Percentiles rank a stretch among this genome's conserved stretches.
phyloP scores from a whole-genome alignment of 1,140 invertebrate genomes.

The Saccostrea cuccullata region DNA sequence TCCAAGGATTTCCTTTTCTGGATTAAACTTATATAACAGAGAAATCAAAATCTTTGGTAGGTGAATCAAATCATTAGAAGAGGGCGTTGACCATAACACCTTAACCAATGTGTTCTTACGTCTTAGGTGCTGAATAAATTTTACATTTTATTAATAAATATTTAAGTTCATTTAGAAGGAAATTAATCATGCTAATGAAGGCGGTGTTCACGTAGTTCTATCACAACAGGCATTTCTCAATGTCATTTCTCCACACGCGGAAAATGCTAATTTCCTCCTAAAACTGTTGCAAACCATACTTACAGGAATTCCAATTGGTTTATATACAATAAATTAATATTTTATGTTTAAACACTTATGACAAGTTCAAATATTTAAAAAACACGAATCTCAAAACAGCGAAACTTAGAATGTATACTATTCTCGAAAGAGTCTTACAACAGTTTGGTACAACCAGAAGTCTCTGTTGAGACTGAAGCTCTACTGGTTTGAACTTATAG shows the following conservation, averaged over 20 bases:
- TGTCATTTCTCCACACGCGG: background rate
- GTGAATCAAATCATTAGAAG: background rate
- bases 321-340: too few species aligned
- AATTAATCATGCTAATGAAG: conserved; percentile 29
- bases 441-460: too few species aligned
- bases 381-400: too few species aligned
- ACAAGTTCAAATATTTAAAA: too few species aligned
- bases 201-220: background rate
- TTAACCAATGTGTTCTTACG: background rate
- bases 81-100: background rate
- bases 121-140: conserved; percentile 22
- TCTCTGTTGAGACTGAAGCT: too few species aligned
- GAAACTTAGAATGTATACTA: too few species aligned
- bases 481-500: too few species aligned
- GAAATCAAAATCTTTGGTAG: too few species aligned
- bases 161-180: conserved; percentile 9
- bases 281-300: background rate
- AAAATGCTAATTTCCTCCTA: conserved; percentile 23
- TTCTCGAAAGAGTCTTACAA: too few species aligned
- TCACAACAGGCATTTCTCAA: conserved; percentile 13
- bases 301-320: background rate
- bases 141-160: background rate
- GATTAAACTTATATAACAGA: too few species aligned
- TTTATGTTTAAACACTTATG: too few species aligned
- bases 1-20: too few species aligned